Conservation (phyloP, 2,888 invertebrate genomes). For the Invenusta paracnida region DNA sequence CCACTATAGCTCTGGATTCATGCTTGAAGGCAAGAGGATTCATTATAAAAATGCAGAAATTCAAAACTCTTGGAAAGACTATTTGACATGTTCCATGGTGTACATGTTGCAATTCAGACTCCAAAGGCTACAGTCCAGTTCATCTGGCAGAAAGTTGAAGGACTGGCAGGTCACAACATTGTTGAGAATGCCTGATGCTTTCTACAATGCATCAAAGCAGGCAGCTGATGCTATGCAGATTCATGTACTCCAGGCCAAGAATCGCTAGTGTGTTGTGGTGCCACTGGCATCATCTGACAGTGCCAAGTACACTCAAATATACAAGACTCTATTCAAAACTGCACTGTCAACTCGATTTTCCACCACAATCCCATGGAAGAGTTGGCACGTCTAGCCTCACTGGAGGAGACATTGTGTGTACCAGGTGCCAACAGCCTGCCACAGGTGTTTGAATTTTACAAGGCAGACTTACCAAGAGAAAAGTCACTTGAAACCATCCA, state of each 20-base stretch:
- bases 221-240: constrained; percentile 18
- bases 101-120: neutral
- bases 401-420: neutral
- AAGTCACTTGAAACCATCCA: neutral
- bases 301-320: neutral
- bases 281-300: constrained; percentile 5
- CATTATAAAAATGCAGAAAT: neutral
- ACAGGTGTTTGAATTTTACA: constrained; percentile 7
- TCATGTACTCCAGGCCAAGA: neutral
- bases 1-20: neutral
- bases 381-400: neutral
- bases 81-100: neutral
- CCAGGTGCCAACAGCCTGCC: neutral
- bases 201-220: constrained; percentile 11
- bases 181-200: neutral
- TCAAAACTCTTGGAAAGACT: neutral
- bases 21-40: neutral
- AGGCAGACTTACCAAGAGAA: neutral
- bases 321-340: neutral
- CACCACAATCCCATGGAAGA: neutral
- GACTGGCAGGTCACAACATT: neutral
- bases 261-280: constrained; percentile 11
- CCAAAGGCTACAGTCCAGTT: constrained; percentile 14
- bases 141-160: neutral
- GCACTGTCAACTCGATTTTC: neutral